Conservation (phyloP, 2,888 invertebrate species). For the Amphimallon solstitiale region DNA sequence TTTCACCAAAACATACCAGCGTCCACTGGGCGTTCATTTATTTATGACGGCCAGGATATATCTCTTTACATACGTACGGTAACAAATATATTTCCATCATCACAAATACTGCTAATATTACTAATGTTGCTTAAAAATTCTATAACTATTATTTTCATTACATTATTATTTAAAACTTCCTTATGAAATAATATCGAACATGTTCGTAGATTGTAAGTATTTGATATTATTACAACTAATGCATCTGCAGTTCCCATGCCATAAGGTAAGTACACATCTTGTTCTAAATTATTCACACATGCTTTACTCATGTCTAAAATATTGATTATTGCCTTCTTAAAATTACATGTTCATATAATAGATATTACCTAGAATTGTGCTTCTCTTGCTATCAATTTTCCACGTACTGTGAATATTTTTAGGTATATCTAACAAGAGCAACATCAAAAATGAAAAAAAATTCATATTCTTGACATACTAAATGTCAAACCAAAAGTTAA, state of each 20-base stretch:
- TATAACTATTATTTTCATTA: constrained; percentile 39
- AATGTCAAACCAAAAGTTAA: constrained; percentile 1
- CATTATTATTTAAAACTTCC: constrained; percentile 29
- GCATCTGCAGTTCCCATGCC: constrained; percentile 46
- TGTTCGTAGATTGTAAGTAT: constrained; percentile 30
- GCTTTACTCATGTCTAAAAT: constrained; percentile 44
- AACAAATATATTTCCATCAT: constrained; percentile 31
- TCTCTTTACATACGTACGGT: constrained; percentile 27
- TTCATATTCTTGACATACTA: constrained; percentile 30
- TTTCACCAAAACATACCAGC: too few species aligned
- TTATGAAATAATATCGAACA: constrained; percentile 38
- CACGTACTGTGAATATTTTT: constrained; percentile 13
- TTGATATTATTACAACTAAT: constrained; percentile 38
- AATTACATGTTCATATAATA: neutral
- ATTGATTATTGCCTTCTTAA: neutral
- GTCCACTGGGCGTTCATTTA: too few species aligned
- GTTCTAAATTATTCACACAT: constrained; percentile 43
- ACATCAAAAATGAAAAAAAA: constrained; percentile 22
- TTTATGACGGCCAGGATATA: too few species aligned
- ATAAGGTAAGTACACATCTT: constrained; percentile 41
- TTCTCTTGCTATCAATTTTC: neutral
- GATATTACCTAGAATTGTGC: constrained; percentile 11
- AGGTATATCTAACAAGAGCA: constrained; percentile 10
- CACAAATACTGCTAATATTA: constrained; percentile 31
- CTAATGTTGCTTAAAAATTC: constrained; percentile 38